Base-by-base conservation (phyloP, 2,888 invertebrate species). In the Baronia brevicornis region DNA sequence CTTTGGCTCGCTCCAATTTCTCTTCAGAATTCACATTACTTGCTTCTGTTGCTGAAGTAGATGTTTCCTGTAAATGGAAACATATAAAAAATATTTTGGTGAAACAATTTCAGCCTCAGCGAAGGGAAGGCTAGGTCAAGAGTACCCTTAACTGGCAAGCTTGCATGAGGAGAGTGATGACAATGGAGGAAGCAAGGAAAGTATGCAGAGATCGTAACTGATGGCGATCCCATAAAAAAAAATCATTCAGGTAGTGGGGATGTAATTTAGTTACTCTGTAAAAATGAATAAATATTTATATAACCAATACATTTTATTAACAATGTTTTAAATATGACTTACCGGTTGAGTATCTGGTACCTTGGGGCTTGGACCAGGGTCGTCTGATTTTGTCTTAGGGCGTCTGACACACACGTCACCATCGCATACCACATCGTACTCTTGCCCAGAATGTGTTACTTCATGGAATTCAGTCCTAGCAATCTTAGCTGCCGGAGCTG, bases 1-100 rank as follows among this genome's bases (percentile, higher is more conserved):
- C 86, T 53, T 89, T 89, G 0, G 91, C 91, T 32, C 86, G 72
- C 43, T 89, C 87, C 30, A 90, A 46, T 57, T 89, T 90, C 26
- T 90, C 89, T 44, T 90, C 86, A 0, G 66, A 47, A 14, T 61
- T 60, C 2, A 33, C 44, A 0, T 37, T 14, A 33, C 55, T 60
- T 1, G 32, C 19, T 0, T 35, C 21, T 1, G 42, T 27, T 1
- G 42, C 27, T 1, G 34, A 23, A 2, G 37, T 36, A n/a, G 24
- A 10, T 5, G 27, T 36, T 21, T 31, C 7, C 24, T 34, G 23
- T 9, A 33, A 11, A 11, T 1, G 9, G 5, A 5, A 22, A 22
- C 2, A 10, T 19, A 7, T 2, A 7, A 19, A n/a, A n/a, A n/a
- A n/a, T n/a, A n/a, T n/a, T n/a, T n/a, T n/a, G n/a, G n/a, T n/a